phyloP scores from a whole-genome alignment of 2,888 invertebrate genomes.

The Augiades crinisus region DNA sequence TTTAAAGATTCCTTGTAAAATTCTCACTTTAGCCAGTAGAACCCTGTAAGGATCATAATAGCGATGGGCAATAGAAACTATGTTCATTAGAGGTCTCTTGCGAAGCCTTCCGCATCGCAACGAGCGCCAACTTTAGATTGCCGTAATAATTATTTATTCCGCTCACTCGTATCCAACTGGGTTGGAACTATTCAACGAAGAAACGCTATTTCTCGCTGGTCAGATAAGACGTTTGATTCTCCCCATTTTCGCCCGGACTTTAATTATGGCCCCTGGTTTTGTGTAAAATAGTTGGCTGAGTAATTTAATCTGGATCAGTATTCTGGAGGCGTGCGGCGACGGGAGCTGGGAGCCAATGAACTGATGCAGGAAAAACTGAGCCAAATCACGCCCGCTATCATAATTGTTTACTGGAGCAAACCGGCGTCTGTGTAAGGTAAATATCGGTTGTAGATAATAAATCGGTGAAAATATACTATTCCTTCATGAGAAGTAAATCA shows the following conservation, averaged over 20 bases:
- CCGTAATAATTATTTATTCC: slow-evolving; percentile 80
- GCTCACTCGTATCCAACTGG: slow-evolving; percentile 69
- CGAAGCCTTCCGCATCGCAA: slow-evolving; percentile 48
- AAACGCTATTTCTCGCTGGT: slow-evolving; percentile 77
- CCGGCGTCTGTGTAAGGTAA: neutral
- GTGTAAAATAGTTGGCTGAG: slow-evolving; percentile 79
- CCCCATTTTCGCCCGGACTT: slow-evolving; percentile 75
- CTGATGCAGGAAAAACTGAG: slow-evolving; percentile 52
- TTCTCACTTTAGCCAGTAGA: neutral
- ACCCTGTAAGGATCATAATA: neutral
- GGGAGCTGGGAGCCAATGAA: slow-evolving; percentile 44
- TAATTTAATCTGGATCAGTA: slow-evolving; percentile 80
- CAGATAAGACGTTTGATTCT: slow-evolving; percentile 81
- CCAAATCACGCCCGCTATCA: slow-evolving; percentile 24
- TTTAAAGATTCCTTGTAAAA: no score
- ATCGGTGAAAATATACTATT: no score
- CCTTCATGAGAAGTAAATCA: neutral
- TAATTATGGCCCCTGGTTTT: slow-evolving; percentile 79
- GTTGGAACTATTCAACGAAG: slow-evolving; percentile 75
- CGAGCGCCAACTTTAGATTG: slow-evolving; percentile 69
- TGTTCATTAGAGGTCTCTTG: slow-evolving; percentile 63
- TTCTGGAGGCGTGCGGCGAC: slow-evolving; percentile 56
- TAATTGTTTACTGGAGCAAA: slow-evolving; percentile 23
- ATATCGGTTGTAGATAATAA: neutral
- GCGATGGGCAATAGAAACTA: slow-evolving; percentile 56